Percentiles rank a stretch among this genome's conserved stretches.
Conservation (phyloP, 2,888 invertebrate species). For the Melinaea menophilus region DNA sequence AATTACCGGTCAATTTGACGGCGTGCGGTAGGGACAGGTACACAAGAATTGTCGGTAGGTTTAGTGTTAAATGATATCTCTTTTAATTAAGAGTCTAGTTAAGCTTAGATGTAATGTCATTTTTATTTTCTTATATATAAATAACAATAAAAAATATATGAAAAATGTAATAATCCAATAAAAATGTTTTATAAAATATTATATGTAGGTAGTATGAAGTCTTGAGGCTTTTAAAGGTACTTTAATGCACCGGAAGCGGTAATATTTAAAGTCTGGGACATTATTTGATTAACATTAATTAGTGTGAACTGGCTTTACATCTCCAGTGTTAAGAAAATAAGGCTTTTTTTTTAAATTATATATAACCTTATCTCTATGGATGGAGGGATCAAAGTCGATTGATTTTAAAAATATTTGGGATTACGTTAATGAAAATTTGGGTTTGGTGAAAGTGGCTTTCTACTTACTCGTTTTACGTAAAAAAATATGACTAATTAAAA, state of each 20-base stretch:
- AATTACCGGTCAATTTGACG: too few species aligned
- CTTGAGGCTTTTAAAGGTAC: not conserved
- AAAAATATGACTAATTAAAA: constrained; percentile 15
- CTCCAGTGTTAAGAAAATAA: constrained; percentile 57
- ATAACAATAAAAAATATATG: too few species aligned
- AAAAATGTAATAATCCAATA: too few species aligned
- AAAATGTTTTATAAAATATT: too few species aligned
- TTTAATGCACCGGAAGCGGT: constrained; percentile 44
- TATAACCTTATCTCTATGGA: constrained; percentile 30
- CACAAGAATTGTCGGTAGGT: too few species aligned
- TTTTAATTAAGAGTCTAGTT: too few species aligned
- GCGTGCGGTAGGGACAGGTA: too few species aligned
- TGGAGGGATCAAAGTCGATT: constrained; percentile 34
- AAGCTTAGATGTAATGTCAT: too few species aligned
- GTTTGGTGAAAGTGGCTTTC: constrained; percentile 62
- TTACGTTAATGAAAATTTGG: constrained; percentile 47
- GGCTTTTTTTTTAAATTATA: constrained; percentile 32
- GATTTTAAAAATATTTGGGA: constrained; percentile 32
- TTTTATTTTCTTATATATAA: too few species aligned
- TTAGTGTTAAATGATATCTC: too few species aligned
- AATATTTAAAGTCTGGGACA: constrained; percentile 58
- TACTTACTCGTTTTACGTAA: constrained; percentile 38
- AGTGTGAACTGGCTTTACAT: constrained; percentile 63
- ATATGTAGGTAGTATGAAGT: too few species aligned
- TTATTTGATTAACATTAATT: constrained; percentile 77